Evolutionary conservation across 2,888 invertebrate genomes (phyloP).

Genomic region (Diadromus collaris): DNA sequence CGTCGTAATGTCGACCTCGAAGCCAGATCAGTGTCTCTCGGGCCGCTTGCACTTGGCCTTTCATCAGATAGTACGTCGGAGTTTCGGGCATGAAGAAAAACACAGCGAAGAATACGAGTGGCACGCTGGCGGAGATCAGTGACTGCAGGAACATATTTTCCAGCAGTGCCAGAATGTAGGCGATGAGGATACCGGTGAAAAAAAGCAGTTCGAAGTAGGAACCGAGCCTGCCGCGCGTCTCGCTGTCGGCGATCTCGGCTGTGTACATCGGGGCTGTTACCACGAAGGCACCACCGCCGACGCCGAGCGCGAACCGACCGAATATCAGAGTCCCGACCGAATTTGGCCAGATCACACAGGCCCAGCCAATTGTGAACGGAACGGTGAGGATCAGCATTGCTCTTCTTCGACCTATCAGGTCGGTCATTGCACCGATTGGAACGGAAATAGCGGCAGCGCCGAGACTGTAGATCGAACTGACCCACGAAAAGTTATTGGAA

Average conservation of each 20-base stretch:
- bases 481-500: slow-evolving; percentile 84
- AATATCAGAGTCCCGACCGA: slow-evolving; percentile 84
- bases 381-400: slow-evolving; percentile 85
- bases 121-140: slow-evolving; percentile 80
- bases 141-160: background rate
- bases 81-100: slow-evolving; percentile 95
- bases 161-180: slow-evolving; percentile 82
- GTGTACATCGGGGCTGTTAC: slow-evolving; percentile 92
- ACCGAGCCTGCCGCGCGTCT: slow-evolving; percentile 91
- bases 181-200: slow-evolving; percentile 91
- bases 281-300: slow-evolving; percentile 91
- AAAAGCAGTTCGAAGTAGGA: slow-evolving; percentile 94
- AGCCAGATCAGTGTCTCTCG: slow-evolving; percentile 86
- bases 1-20: slow-evolving; percentile 87
- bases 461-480: slow-evolving; percentile 86
- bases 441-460: slow-evolving; percentile 89
- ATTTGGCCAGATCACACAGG: slow-evolving; percentile 86
- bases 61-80: slow-evolving; percentile 87
- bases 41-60: slow-evolving; percentile 85
- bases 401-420: slow-evolving; percentile 86
- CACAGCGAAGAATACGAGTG: slow-evolving; percentile 86
- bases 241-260: slow-evolving; percentile 92
- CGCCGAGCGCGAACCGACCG: slow-evolving; percentile 87
- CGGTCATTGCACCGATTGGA: slow-evolving; percentile 87
- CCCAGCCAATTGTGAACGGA: slow-evolving; percentile 89